Evolutionary conservation across 1,140 invertebrate genomes (phyloP), one percentile per base, ranked within the genome.

Genomic region (Glomeris maerens): DNA sequence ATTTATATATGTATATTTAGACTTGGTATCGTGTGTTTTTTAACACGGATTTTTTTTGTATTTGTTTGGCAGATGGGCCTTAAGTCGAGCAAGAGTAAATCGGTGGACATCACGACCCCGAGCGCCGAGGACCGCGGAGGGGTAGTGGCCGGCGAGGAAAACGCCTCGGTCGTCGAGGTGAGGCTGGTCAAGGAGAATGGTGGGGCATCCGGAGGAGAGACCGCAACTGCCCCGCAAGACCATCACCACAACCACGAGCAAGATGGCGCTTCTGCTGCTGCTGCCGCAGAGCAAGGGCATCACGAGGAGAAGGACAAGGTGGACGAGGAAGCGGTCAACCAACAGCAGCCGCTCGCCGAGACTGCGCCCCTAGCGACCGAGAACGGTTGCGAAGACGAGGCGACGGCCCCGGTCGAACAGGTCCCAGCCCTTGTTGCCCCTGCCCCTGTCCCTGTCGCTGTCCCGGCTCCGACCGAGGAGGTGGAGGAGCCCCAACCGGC

Each of bases 71-170:
- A 42, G 5, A 42, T 42, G 40, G 40, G 40, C 5, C 20, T 42
- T 21, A 17, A 25, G 5, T 10, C 17, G 20, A 42, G 40, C 17
- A 42, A 42, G 20, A 21, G 17, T 4, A 42, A 42, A 21, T 42
- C 40, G 5, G 40, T 42, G 20, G 40, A 42, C 25, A 42, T 42
- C 20, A 42, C 40, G 25, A 42, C 40, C 25, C 40, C 40, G 5
- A 25, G 40, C 5, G 20, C 40, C 25, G 40, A 42, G 25, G 31
- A 17, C 17, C 10, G 10, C 20, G 17, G 17, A 42, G 25, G 40
- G 10, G 10, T 17, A 36, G 17, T 25, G 25, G 20, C 17, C 5
- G 40, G 25, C 5, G 40, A 5, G 17, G 25, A 42, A 42, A 25
- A 17, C 40, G 5, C 40, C 20, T 17, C 17, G 5, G 25, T 21